Evolutionary conservation across 2,888 invertebrate species (phyloP).

Genomic region (Onthophagus sagittarius): DNA sequence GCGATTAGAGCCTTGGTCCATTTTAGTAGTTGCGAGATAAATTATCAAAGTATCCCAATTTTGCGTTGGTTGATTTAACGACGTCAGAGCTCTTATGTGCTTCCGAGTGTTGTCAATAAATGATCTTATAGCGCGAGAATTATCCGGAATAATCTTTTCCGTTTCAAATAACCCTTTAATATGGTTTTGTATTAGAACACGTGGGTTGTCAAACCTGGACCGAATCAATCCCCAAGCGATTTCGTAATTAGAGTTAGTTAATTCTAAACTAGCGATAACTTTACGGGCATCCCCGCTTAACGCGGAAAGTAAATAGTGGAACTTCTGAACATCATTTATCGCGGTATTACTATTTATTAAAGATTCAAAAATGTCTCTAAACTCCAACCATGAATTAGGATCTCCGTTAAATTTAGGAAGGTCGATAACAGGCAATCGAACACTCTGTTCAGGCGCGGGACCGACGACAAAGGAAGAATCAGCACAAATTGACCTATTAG

Average conservation of each 20-base stretch:
- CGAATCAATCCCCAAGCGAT: constrained; percentile 27
- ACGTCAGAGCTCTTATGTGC: constrained; percentile 15
- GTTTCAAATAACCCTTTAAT: constrained; percentile 24
- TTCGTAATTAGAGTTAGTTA: constrained; percentile 22
- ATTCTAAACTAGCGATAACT: constrained; percentile 22
- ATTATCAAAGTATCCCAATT: constrained; percentile 20
- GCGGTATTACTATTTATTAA: constrained; percentile 23
- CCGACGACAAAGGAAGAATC: neutral
- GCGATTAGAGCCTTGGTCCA: constrained; percentile 1
- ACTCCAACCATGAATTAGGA: constrained; percentile 12
- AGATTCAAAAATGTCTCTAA: constrained; percentile 16
- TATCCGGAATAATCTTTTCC: constrained; percentile 14
- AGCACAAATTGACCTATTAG: neutral
- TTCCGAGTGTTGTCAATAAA: constrained; percentile 13
- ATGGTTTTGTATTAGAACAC: constrained; percentile 24
- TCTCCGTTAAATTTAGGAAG: neutral
- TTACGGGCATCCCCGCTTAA: constrained; percentile 11
- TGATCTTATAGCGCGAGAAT: constrained; percentile 1
- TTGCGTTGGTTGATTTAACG: constrained; percentile 7
- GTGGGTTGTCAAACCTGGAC: constrained; percentile 25
- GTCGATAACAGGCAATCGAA: constrained; percentile 16
- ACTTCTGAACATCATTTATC: constrained; percentile 16
- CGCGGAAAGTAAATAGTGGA: constrained; percentile 16
- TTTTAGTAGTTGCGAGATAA: constrained; percentile 12
- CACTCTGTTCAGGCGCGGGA: neutral